Percentiles rank a stretch among this genome's conserved stretches.
These are phyloP conservation scores for Pseudocheirus occidentalis DNA, from an alignment of 2,797 vertebrate genomes.

Conservation along the genomic window DNA sequence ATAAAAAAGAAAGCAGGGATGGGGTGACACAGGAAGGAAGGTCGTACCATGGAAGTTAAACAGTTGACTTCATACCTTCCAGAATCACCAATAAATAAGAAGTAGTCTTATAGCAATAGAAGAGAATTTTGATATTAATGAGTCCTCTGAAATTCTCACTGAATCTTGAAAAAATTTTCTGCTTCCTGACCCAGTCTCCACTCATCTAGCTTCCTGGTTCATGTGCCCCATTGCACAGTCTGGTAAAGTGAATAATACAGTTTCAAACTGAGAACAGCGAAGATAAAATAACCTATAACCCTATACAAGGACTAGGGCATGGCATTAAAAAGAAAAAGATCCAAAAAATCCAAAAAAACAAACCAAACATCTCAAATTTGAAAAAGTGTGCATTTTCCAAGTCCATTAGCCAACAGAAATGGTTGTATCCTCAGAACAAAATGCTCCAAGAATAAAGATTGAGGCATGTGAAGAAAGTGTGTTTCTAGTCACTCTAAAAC, in stretches of 20 bases:
- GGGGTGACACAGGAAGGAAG: neutral
- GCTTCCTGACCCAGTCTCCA: neutral
- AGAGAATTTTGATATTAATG: slow-evolving; percentile 23
- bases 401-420: slow-evolving; percentile 16
- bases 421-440: slow-evolving; percentile 51
- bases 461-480: slow-evolving; percentile 21
- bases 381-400: slow-evolving; percentile 37
- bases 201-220: slow-evolving; percentile 9
- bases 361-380: slow-evolving; percentile 18
- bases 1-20: neutral
- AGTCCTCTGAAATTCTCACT: slow-evolving; percentile 13
- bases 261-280: slow-evolving; percentile 29
- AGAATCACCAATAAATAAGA: neutral
- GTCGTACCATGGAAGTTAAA: neutral
- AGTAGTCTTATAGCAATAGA: neutral
- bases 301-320: neutral
- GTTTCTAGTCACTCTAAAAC: slow-evolving; percentile 52
- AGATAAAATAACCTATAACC: neutral
- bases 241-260: slow-evolving; percentile 1
- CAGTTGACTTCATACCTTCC: neutral
- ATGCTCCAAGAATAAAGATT: slow-evolving; percentile 49
- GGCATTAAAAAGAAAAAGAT: neutral
- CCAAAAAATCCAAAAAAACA: neutral
- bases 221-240: neutral
- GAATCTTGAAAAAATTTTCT: neutral